Evolutionary conservation across 2,797 vertebrate species (phyloP).

Genomic region (Anabacerthia variegaticeps): DNA sequence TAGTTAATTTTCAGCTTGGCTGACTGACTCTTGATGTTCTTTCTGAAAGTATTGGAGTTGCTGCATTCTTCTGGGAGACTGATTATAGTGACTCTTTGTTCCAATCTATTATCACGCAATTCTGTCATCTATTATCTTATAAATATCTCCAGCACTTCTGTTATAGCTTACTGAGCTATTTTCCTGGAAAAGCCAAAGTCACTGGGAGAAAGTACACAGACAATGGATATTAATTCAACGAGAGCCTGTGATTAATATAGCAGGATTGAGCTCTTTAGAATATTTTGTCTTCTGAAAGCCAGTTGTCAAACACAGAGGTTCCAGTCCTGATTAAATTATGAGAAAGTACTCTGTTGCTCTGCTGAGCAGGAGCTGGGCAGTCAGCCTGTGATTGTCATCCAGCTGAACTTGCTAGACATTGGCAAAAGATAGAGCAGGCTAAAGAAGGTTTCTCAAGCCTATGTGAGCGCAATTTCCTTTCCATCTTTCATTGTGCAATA

Average conservation of each 20-base stretch:
- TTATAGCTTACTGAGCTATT: not conserved
- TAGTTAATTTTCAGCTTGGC: not conserved
- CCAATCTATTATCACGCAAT: not conserved
- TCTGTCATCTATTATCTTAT: not conserved
- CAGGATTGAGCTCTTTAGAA: conserved; percentile 33
- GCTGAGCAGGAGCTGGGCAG: conserved; percentile 25
- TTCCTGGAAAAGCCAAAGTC: conserved; percentile 4
- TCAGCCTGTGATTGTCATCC: conserved; percentile 6
- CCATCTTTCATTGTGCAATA: conserved; percentile 2
- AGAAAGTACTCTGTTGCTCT: conserved; percentile 27
- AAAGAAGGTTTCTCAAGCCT: not conserved
- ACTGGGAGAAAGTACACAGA: conserved; percentile 3
- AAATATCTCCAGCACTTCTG: not conserved
- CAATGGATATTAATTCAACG: conserved; percentile 54
- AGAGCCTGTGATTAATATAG: conserved; percentile 64
- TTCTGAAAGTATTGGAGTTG: not conserved
- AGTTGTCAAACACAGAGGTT: conserved; percentile 23
- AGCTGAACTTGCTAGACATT: conserved; percentile 6
- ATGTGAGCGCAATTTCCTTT: not conserved
- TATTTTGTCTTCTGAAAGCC: conserved; percentile 39
- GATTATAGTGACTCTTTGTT: not conserved
- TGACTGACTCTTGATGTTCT: not conserved
- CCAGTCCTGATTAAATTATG: conserved; percentile 27
- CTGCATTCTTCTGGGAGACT: not conserved
- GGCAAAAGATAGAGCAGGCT: not conserved